Base-by-base conservation (phyloP, 2,113 vertebrate species). In the Hippocampus mohnikei region DNA sequence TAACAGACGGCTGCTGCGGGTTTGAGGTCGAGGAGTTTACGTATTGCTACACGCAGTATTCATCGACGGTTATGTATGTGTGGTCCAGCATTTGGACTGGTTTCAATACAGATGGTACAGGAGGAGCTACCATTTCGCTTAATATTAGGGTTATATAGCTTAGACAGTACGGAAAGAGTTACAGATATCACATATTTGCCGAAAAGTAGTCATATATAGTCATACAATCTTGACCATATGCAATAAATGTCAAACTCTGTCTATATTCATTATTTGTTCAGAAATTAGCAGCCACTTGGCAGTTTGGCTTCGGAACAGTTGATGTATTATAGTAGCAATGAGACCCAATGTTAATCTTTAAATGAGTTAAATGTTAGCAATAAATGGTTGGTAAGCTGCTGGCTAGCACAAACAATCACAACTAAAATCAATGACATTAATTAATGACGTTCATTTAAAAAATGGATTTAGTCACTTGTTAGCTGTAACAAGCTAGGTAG, bases 1-100 rank as follows among this genome's bases (percentile, higher is more conserved):
- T 62, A 50, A 66, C 25, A 73, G 71, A n/a, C 58, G 63, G 11
- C 20, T 55, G 27, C 44, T 74, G 81, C 41, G 66, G 70, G 71
- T 83, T 82, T 81, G 77, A 80, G 66, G 76, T 75, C 72, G 23
- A 69, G 60, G 50, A 69, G 71, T 81, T 75, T 76, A 76, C 74
- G 75, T 71, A 63, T 58, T 77, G 70, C 52, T 78, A 60, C 50
- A 72, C 66, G 61, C 69, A 81, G 33, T 60, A 9, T 60, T 21
- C 21, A 59, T 65, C 60, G 68, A 66, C 65, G n/a, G 66, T 73
- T 59, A 75, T 77, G 65, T 72, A 52, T 42, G 72, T 74, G 69
- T 74, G 77, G 74, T 82, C 46, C 72, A 12, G 70, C 9, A 65
- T 29, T 70, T 77, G 73, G 66, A 62, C 37, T 55, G 25, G 10